Base-by-base conservation (phyloP, 2,797 vertebrate genomes). In the Octomys mimax region DNA sequence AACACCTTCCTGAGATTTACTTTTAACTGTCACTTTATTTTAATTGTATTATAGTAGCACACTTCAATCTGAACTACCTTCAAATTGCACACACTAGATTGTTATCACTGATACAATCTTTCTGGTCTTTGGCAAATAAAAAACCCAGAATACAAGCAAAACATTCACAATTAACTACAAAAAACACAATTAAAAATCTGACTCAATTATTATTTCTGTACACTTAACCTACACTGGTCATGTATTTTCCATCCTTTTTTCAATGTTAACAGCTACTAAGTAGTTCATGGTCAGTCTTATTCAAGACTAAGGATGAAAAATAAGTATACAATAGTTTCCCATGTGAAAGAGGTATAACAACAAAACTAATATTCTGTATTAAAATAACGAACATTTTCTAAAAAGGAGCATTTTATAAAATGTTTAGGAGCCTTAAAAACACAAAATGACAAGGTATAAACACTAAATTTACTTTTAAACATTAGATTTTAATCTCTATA, bases 21-120 rank as follows among this genome's bases (percentile, higher is more conserved):
- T 96, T 83, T 70, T 46, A 95, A 84, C 90, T 92, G 92, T 93
- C 85, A 83, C 93, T 95, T 66, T 83, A 91, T 95, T 87, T 73
- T 85, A 89, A 91, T 75, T 54, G 46, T 31, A 26, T 61, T 64
- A 89, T 14, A 77, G 54, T n/a, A 11, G 64, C 68, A 93, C 57
- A 80, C 77, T 95, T 93, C 6, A 39, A 87, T 24, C 77, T 89
- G 54, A 95, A 80, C 57, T 46, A 57, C 7, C 46, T 91, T 81
- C 36, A 92, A 61, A 95, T 0, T 87, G 71, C 66, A 80, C 0
- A 80, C 2, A 54, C 82, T 68, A 83, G 73, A 89, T 1, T 57
- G 31, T 77, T 73, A 68, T 79, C 81, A 73, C 18, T 86, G 62
- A 78, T 28, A 66, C 68, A 85, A 75, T 49, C 73, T 49, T 87